phyloP scores from a whole-genome alignment of 2,797 vertebrate species.

The Mus spretus region DNA sequence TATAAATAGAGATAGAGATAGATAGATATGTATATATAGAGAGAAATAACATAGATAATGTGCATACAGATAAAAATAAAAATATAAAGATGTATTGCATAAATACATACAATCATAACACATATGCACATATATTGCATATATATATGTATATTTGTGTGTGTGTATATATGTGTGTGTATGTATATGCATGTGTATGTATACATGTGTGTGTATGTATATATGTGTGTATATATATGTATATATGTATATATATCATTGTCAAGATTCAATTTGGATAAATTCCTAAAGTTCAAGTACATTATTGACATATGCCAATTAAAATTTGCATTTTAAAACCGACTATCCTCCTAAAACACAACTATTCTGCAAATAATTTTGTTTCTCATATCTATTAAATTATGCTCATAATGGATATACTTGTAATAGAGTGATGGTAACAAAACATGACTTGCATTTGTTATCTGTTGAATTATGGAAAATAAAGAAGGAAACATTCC shows the following conservation, averaged over 20 bases:
- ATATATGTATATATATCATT: neutral
- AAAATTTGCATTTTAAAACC: conserved; percentile 7
- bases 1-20: too few relatives aligned
- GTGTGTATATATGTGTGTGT: neutral
- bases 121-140: neutral
- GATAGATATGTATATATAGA: too few relatives aligned
- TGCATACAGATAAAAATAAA: too few relatives aligned
- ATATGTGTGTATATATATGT: too few relatives aligned
- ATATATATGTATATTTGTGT: neutral
- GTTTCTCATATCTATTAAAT: conserved; percentile 2
- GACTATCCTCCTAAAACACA: neutral
- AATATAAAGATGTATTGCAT: neutral
- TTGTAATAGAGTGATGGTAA: neutral
- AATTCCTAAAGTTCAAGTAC: neutral
- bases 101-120: too few relatives aligned
- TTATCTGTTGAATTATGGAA: neutral
- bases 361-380: neutral
- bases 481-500: neutral
- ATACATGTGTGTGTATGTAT: too few relatives aligned
- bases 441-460: neutral
- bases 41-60: too few relatives aligned
- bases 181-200: too few relatives aligned
- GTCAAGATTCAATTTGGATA: neutral
- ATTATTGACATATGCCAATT: neutral
- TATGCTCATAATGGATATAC: neutral